Evolutionary conservation across 2,888 invertebrate species (phyloP).

Genomic region (Auanema sp.): DNA sequence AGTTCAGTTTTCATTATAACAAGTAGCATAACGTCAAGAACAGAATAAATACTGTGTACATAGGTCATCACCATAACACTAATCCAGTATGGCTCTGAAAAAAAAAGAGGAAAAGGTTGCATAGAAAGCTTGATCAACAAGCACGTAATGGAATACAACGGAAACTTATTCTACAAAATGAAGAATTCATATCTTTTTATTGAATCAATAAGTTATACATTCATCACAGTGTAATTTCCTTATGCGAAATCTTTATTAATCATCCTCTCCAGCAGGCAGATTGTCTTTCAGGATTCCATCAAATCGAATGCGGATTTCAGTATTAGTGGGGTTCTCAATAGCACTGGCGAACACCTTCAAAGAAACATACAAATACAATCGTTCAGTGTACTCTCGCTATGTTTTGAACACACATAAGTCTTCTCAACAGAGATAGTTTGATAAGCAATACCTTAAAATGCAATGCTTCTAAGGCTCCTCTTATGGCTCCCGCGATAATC

Average conservation of each 20-base stretch:
- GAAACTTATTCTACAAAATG: too few species aligned
- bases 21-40: too few species aligned
- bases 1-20: not conserved
- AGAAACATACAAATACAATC: not conserved
- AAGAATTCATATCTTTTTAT: too few species aligned
- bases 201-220: too few species aligned
- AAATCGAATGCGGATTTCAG: conserved; percentile 91
- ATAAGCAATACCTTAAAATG: conserved; percentile 54
- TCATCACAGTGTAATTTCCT: too few species aligned
- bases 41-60: too few species aligned
- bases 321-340: conserved; percentile 66
- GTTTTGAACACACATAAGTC: not conserved
- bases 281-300: conserved; percentile 93
- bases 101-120: too few species aligned
- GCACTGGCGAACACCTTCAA: conserved; percentile 66
- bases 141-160: too few species aligned
- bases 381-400: not conserved
- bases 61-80: too few species aligned
- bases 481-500: conserved; percentile 80
- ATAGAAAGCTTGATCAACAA: too few species aligned
- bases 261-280: conserved; percentile 93
- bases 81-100: not conserved
- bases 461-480: conserved; percentile 97
- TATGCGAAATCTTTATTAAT: conserved; percentile 27
- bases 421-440: not conserved